Conservation (phyloP, 2,888 invertebrate species). For the Reticulitermes lucifugus region DNA sequence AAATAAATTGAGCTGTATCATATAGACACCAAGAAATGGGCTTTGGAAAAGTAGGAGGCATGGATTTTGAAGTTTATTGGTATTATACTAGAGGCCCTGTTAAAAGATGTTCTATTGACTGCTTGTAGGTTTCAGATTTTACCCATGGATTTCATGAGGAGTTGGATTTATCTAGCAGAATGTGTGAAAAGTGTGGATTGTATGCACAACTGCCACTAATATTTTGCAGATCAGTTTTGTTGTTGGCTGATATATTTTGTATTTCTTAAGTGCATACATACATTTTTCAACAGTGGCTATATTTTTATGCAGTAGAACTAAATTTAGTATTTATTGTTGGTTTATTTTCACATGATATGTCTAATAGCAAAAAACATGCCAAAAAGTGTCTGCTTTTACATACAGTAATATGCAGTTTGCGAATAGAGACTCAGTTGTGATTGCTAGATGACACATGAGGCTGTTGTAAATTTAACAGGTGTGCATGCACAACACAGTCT, state of each 20-base stretch:
- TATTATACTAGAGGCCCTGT: not conserved
- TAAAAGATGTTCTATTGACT: not conserved
- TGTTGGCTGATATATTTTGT: not conserved
- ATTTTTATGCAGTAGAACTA: not conserved
- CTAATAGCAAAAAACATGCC: not conserved
- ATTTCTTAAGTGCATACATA: not conserved
- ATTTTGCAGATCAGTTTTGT: not conserved
- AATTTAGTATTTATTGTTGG: not conserved
- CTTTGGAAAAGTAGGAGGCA: not conserved
- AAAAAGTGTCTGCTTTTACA: not conserved
- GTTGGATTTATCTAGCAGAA: constrained; percentile 8
- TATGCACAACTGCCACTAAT: not conserved
- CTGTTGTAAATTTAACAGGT: not conserved
- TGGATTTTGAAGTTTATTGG: not conserved
- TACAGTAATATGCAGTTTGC: not conserved
- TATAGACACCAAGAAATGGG: not conserved
- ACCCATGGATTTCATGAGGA: not conserved
- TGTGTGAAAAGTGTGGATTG: not conserved
- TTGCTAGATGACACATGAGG: not conserved
- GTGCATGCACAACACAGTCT: not conserved
- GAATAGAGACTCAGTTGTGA: not conserved
- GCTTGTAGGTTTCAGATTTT: not conserved
- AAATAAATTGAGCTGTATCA: not conserved
- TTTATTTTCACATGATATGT: not conserved
- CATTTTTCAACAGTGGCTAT: not conserved